These are phyloP conservation scores for Proctacanthus coquilletti DNA, from an alignment of 1,140 invertebrate species.

Conservation along the genomic window DNA sequence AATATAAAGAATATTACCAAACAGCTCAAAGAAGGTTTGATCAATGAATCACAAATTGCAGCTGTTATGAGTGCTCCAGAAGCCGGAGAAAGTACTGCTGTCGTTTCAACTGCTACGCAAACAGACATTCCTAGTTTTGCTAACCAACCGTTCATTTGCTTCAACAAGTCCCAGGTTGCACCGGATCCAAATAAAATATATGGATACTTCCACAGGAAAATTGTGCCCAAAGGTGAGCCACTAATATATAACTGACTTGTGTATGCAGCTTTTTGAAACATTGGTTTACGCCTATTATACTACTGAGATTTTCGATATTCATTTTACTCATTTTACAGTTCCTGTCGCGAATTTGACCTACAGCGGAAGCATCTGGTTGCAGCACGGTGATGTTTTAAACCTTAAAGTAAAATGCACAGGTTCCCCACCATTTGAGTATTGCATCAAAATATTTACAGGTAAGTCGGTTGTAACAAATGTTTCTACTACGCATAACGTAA, in stretches of 20 bases:
- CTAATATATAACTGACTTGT: conserved; percentile 7
- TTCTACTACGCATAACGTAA: conserved; percentile 3
- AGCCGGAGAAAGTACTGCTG: too few species aligned
- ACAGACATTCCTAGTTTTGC: too few species aligned
- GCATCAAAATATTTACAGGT: conserved; percentile 35
- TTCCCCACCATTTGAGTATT: conserved; percentile 49
- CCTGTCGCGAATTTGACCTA: conserved; percentile 48
- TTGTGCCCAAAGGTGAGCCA: conserved; percentile 42
- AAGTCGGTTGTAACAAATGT: too few species aligned
- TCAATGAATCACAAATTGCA: too few species aligned
- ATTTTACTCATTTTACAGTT: too few species aligned
- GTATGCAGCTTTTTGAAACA: too few species aligned
- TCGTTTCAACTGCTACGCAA: too few species aligned
- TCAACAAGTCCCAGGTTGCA: conserved; percentile 40
- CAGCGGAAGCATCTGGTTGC: conserved; percentile 59
- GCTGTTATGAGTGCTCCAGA: too few species aligned
- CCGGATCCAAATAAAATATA: conserved; percentile 49
- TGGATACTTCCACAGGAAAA: conserved; percentile 48
- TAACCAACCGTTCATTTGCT: conserved; percentile 33
- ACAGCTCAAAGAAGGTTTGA: too few species aligned
- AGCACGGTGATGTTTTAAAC: conserved; percentile 58
- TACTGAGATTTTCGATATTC: too few species aligned
- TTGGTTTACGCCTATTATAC: too few species aligned
- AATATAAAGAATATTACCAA: too few species aligned
- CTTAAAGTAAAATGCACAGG: conserved; percentile 55